Evolutionary conservation across 2,797 vertebrate genomes (phyloP), one percentile per base, ranked within the genome.

Genomic region (Sitta carolinensis): DNA sequence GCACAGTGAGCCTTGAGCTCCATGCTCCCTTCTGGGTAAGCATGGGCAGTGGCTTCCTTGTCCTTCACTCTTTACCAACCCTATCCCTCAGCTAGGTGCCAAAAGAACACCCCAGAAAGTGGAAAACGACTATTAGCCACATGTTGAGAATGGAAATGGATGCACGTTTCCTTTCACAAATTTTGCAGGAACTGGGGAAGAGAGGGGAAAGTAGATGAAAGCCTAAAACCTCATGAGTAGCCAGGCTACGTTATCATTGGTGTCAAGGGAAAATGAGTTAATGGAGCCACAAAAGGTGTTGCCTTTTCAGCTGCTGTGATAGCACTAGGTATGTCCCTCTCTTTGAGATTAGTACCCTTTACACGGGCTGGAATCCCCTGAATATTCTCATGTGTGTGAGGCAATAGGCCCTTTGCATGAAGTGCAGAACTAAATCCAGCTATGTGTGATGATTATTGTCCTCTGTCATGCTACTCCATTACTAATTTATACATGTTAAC

Each of bases 11-110:
- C 26, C 36, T 58, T 50, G 40, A 40, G 9, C 12, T 57, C 29
- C 0, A 0, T 32, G 8, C 3, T 87, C 3, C 0, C 3, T 22
- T 64, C n/a, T 51, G 19, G 30, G 11, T 52, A 14, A 42, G 38
- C 23, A 26, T 22, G 16, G 40, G 26, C 67, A 52, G 42, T 19
- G 50, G 19, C 2, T 50, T 5, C 48, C 18, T 34, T 15, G 14
- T 64, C 20, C 81, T 74, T 16, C 14, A 32, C 7, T 29, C 26
- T 13, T 68, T 29, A 42, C 11, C 34, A 64, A 16, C 36, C 34
- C 27, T 42, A 7, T 5, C 10, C 48, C 26, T 75, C 22, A 68
- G 25, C 38, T 26, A 11, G 20, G 18, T 50, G 68, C n/a, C 62
- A 59, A 80, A 78, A 36, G n/a, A 75, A 11, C 9, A 13, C 38